These are phyloP conservation scores for Carduelis carduelis DNA, from an alignment of 2,797 vertebrate species.

Conservation along the genomic window DNA sequence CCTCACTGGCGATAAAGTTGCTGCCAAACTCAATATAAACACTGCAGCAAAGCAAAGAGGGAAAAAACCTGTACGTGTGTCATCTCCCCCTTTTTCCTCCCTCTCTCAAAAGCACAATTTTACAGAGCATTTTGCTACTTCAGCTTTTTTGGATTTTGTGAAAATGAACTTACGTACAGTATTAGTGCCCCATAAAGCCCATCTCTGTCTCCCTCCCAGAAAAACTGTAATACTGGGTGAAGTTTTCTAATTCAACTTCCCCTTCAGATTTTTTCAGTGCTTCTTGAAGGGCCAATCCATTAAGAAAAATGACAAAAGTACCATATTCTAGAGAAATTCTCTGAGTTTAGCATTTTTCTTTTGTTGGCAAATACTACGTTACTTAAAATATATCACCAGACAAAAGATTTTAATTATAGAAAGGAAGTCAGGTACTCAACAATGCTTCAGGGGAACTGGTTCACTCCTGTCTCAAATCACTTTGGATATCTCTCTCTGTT, in stretches of 20 bases:
- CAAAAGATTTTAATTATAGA: background rate
- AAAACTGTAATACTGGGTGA: background rate
- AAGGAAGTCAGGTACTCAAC: background rate
- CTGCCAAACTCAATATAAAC: conserved; percentile 52
- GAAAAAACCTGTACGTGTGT: rapidly evolving
- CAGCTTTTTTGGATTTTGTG: conserved; percentile 7
- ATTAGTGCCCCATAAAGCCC: background rate
- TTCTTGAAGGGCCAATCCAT: background rate
- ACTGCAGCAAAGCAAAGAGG: background rate
- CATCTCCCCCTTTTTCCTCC: too few species aligned
- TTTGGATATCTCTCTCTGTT: background rate
- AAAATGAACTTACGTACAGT: background rate
- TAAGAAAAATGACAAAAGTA: background rate
- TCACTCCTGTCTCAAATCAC: background rate
- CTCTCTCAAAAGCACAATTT: background rate
- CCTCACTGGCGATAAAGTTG: background rate
- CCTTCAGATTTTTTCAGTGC: background rate
- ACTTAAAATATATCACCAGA: background rate
- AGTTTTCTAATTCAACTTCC: conserved; percentile 20
- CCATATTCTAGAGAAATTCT: background rate
- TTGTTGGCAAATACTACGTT: background rate
- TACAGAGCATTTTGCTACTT: background rate
- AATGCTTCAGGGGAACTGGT: background rate
- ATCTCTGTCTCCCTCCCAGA: background rate
- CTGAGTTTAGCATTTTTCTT: background rate